phyloP scores from a whole-genome alignment of 2,113 vertebrate species.

The Thunnus maccoyii region DNA sequence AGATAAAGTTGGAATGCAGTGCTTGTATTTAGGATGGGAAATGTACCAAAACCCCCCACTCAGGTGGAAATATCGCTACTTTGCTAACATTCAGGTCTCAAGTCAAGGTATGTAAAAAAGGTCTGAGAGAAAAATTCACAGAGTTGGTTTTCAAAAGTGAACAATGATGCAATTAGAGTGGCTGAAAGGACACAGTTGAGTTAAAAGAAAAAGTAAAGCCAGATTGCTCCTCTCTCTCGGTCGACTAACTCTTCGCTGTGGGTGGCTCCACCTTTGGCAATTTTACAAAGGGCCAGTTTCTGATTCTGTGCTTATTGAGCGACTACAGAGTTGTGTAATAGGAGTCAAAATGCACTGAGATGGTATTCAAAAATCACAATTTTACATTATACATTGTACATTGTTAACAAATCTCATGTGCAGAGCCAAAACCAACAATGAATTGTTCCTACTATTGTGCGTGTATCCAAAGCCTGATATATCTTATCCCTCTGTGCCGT shows the following conservation, averaged over 20 bases:
- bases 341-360: not conserved
- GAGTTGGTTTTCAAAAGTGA: not conserved
- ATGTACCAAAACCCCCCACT: not conserved
- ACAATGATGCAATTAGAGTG: not conserved
- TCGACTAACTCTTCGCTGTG: not conserved
- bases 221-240: conserved; percentile 24
- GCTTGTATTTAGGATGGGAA: conserved; percentile 11
- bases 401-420: too few relatives aligned
- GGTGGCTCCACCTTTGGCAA: conserved; percentile 1
- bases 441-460: too few relatives aligned
- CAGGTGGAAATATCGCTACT: conserved; percentile 4
- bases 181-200: not conserved
- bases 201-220: not conserved
- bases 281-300: not conserved
- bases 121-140: too few relatives aligned
- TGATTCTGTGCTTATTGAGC: not conserved
- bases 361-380: too few relatives aligned
- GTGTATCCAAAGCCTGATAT: too few relatives aligned
- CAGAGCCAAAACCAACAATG: too few relatives aligned
- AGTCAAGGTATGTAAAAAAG: not conserved
- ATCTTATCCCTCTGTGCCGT: too few relatives aligned
- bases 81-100: conserved; percentile 2
- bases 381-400: too few relatives aligned
- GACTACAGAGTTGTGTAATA: not conserved
- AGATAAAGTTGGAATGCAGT: not conserved